Evolutionary conservation across 2,888 invertebrate genomes (phyloP), one percentile per base, ranked within the genome.

Genomic region (Resseliella maxima): DNA sequence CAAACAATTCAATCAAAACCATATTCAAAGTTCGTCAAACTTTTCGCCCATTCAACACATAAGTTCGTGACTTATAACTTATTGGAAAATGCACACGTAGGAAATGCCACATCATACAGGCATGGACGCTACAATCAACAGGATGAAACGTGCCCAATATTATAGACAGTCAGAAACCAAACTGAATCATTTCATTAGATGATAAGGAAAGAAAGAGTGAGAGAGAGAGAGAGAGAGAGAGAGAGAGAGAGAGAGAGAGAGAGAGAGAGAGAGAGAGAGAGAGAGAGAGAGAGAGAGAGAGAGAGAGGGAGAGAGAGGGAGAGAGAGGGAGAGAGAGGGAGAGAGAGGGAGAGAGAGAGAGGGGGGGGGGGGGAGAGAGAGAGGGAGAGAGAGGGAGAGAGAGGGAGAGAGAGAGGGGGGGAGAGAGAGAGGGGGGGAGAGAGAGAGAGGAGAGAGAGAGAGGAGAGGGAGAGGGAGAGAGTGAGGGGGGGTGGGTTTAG

Each of bases 1-100:
- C 72, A 72, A 72, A 72, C 72, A 72, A 72, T 72, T 72, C 72
- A 72, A 72, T 72, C 72, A 72, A 72, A 72, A 72, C 72, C 72
- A 72, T 72, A 72, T 72, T 72, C 72, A 72, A 35, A 15, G n/a
- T 24, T 59, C 72, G 31, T 24, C 59, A 72, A 72, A 72, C 72
- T 72, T 72, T 72, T 72, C 31, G n/a, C 72, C 72, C 31, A 72
- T 35, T 72, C 72, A 31, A 31, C 31, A 72, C 24, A 0, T 72
- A 0, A 59, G 31, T 72, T 72, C 72, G 72, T 72, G 72, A 72
- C 72, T 72, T 35, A 72, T 31, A 72, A 72, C 72, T 72, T 72
- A 72, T 72, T 72, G 72, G 35, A 24, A 24, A 59, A 59, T 59
- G 59, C 27, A 59, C 24, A 59, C 59, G 59, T 24, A 50, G 59